phyloP scores from a whole-genome alignment of 2,888 invertebrate species.

The Lasioglossum villosulum region DNA sequence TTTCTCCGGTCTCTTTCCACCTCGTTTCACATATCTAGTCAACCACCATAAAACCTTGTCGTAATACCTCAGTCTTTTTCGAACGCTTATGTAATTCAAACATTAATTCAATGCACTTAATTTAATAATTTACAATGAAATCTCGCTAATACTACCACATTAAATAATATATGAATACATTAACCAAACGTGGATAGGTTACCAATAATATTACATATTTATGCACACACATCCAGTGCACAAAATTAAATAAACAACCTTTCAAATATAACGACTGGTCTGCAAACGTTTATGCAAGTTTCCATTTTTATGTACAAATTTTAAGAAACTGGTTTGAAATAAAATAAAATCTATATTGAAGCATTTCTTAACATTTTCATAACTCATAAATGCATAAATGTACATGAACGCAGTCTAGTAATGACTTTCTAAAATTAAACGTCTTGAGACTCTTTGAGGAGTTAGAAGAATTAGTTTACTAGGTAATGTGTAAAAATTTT shows the following conservation, averaged over 20 bases:
- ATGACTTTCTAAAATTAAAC: not conserved
- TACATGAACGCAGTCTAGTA: too few species aligned
- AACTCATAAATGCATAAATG: too few species aligned
- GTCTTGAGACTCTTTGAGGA: not conserved
- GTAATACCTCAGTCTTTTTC: not conserved
- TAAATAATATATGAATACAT: not conserved
- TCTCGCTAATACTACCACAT: not conserved
- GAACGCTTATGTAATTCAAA: not conserved
- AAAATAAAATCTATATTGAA: too few species aligned
- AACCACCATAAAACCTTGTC: not conserved
- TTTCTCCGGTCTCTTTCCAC: not conserved
- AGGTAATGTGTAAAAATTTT: not conserved
- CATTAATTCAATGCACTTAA: not conserved
- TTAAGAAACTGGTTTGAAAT: too few species aligned
- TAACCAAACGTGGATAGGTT: too few species aligned
- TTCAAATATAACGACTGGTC: not conserved
- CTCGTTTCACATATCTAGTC: not conserved
- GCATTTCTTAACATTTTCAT: too few species aligned
- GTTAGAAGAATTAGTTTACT: not conserved
- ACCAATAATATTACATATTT: too few species aligned
- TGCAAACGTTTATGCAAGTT: too few species aligned
- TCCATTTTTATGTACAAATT: too few species aligned
- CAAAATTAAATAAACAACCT: not conserved
- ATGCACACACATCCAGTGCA: too few species aligned
- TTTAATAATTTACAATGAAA: not conserved